phyloP scores from a whole-genome alignment of 1,140 invertebrate species.

The Magallana ariakensis region DNA sequence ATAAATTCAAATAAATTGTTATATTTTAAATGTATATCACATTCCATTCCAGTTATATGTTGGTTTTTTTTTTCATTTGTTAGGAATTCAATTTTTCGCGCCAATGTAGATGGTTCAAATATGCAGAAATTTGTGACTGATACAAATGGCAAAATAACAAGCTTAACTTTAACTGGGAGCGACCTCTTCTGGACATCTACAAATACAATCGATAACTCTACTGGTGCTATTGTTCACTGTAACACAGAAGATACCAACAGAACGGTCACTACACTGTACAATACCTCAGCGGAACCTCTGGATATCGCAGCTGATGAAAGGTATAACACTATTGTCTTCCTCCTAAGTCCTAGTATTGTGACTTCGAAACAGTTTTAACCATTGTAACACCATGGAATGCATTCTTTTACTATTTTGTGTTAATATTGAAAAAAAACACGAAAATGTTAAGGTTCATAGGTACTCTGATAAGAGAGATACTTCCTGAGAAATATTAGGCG shows the following conservation, averaged over 20 bases:
- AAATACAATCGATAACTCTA: background rate
- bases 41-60: too few species aligned
- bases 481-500: too few species aligned
- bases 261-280: background rate
- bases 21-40: too few species aligned
- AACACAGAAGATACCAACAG: background rate
- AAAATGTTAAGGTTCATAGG: too few species aligned
- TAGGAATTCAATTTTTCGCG: background rate
- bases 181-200: slow-evolving; percentile 23
- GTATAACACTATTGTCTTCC: background rate
- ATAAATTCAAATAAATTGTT: too few species aligned
- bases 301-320: slow-evolving; percentile 16
- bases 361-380: too few species aligned
- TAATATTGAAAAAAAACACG: too few species aligned
- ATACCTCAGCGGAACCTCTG: background rate
- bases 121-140: slow-evolving; percentile 15
- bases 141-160: background rate
- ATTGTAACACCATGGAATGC: too few species aligned
- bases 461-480: too few species aligned
- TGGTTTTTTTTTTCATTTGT: background rate
- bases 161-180: background rate
- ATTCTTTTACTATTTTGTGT: too few species aligned
- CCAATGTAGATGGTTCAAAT: background rate
- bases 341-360: too few species aligned
- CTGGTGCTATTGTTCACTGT: background rate